Evolutionary conservation across 2,888 invertebrate genomes (phyloP), one percentile per base, ranked within the genome.

Genomic region (Eilema griseolum): DNA sequence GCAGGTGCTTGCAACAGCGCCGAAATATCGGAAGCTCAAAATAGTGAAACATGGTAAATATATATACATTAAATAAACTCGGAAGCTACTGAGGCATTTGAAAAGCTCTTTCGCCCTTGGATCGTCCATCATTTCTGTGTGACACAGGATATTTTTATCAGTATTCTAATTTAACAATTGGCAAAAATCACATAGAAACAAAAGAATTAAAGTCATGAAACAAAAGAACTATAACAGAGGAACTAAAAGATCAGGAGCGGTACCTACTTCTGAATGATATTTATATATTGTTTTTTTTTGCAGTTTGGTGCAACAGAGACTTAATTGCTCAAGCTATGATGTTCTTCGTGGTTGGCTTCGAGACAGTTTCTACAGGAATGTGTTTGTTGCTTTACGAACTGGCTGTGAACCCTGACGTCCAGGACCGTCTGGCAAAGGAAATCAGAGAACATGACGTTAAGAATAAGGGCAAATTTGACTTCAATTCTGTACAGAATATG

Each of bases 401-500:
- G 46, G 90, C 92, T 3, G 11, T 89, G 1, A 85, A 91, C 62
- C 86, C 87, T 33, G 89, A 89, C 0, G 78, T 90, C 0, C 93
- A 93, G 33, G 81, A 88, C 0, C 87, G 80, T 14, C 73, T 93
- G 46, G 80, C 76, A 0, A 71, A 84, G 16, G 93, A 93, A 76
- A 87, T 93, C 20, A 80, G 76, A 33, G 83, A 86, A 3, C 82
- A 88, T 11, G 79, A 89, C 16, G 71, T 73, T 14, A 87, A 85
- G 24, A 89, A 87, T 1, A 81, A 95, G 1, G 88, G 91, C 5
- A 92, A 90, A 46, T 94, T 96, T 88, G 91, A 93, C 61, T 96
- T 96, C 76, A 85, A 81, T 24, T 83, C 86, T 14, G 83, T 91
- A 52, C 88, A 86, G 67, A 80, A 81, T 5, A 84, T 90, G 87